Percentiles rank a stretch among this genome's conserved stretches.
phyloP scores from a whole-genome alignment of 2,113 vertebrate species.

The Atrichornis clamosus region DNA sequence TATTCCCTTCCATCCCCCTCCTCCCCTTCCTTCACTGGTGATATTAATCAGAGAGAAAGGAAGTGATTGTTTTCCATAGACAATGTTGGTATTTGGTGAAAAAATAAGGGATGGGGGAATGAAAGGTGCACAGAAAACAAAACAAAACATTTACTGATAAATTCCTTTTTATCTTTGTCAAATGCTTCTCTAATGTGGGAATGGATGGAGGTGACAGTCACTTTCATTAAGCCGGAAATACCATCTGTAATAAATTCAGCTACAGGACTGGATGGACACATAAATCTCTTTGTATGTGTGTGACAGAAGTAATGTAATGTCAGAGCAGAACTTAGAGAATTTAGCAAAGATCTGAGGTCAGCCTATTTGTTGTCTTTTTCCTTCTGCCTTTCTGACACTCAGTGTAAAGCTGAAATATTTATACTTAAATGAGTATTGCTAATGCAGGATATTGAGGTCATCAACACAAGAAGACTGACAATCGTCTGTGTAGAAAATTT shows the following conservation, averaged over 20 bases:
- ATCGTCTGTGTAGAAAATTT: conserved; percentile 11
- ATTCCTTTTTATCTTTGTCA: conserved; percentile 45
- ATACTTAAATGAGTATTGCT: conserved; percentile 26
- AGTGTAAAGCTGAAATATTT: conserved; percentile 49
- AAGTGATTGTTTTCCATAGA: conserved; percentile 71
- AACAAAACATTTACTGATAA: conserved; percentile 29
- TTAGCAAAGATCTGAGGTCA: conserved; percentile 53
- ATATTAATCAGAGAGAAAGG: conserved; percentile 63
- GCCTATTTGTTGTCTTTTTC: conserved; percentile 19
- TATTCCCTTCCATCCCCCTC: not conserved
- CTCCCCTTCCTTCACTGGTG: conserved; percentile 2
- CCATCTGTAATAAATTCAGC: conserved; percentile 51
- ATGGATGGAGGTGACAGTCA: not conserved
- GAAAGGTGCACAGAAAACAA: conserved; percentile 49
- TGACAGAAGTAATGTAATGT: conserved; percentile 8
- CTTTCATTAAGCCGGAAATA: conserved; percentile 38
- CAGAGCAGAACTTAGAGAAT: conserved; percentile 6
- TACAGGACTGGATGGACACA: not conserved
- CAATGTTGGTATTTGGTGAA: conserved; percentile 65
- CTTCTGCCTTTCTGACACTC: conserved; percentile 31
- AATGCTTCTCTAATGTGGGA: conserved; percentile 48
- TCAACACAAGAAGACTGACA: not conserved
- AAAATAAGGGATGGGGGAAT: conserved; percentile 36
- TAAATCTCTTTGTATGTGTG: conserved; percentile 32
- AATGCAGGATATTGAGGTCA: conserved; percentile 58